Percentiles rank a stretch among this genome's conserved stretches.
These are phyloP conservation scores for Eulemur rufifrons DNA, from an alignment of 2,113 vertebrate genomes.

Conservation along the genomic window DNA sequence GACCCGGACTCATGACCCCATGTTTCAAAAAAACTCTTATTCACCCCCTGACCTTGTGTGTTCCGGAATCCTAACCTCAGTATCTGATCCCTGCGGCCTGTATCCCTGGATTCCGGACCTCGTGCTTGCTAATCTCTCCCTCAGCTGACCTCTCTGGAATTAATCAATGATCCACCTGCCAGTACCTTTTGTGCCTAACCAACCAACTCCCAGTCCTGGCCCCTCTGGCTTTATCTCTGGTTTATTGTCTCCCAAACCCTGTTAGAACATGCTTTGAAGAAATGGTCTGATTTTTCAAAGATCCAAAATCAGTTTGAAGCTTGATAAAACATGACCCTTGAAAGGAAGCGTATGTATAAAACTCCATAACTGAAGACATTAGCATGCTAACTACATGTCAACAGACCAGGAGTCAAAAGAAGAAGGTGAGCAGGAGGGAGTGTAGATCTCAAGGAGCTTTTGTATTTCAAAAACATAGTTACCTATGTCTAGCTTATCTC, in stretches of 20 bases:
- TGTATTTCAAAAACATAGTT: background rate
- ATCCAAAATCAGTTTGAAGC: background rate
- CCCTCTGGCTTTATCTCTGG: constrained; percentile 1
- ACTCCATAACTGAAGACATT: background rate
- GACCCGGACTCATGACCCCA: constrained; percentile 23
- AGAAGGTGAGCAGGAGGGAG: background rate
- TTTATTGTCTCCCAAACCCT: background rate
- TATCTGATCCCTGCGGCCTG: background rate
- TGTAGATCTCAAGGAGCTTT: background rate
- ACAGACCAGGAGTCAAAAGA: background rate
- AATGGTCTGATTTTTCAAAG: constrained; percentile 29
- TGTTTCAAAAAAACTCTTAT: constrained; percentile 33
- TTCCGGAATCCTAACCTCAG: constrained; percentile 5
- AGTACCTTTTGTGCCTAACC: constrained; percentile 32
- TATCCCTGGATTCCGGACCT: constrained; percentile 12
- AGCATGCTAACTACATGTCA: background rate
- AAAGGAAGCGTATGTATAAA: background rate
- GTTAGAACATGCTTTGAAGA: constrained; percentile 52
- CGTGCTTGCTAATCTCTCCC: constrained; percentile 34
- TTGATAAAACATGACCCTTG: background rate
- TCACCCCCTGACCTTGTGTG: background rate
- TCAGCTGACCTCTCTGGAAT: constrained; percentile 25
- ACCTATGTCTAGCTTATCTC: background rate
- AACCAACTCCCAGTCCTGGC: background rate
- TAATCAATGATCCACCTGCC: constrained; percentile 49